Percentiles rank a stretch among this genome's conserved stretches.
phyloP scores from a whole-genome alignment of 2,888 invertebrate genomes.

The Anagyrus pseudococci region DNA sequence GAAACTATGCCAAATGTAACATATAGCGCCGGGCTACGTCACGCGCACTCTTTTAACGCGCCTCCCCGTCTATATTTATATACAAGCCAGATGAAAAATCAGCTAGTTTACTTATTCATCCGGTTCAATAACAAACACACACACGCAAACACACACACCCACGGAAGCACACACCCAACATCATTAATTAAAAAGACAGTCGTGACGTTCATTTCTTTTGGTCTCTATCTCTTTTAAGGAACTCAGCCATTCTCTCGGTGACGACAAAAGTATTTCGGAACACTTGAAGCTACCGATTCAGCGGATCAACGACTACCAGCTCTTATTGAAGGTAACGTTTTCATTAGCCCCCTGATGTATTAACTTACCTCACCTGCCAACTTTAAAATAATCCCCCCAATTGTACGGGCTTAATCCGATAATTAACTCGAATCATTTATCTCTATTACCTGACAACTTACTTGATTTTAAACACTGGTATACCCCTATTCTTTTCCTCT shows the following conservation, averaged over 20 bases:
- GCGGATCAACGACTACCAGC: slow-evolving; percentile 95
- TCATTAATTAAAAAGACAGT: not conserved
- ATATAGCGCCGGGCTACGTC: not conserved
- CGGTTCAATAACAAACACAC: not conserved
- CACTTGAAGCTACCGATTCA: slow-evolving; percentile 93
- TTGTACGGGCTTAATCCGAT: too few species aligned
- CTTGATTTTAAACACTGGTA: too few species aligned
- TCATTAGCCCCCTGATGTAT: too few species aligned
- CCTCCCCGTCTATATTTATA: too few species aligned
- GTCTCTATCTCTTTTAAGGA: slow-evolving; percentile 73
- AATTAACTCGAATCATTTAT: too few species aligned
- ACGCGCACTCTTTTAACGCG: not conserved
- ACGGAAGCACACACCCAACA: not conserved
- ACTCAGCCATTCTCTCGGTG: slow-evolving; percentile 81
- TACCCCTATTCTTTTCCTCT: too few species aligned
- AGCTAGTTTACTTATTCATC: not conserved
- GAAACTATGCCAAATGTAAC: slow-evolving; percentile 32
- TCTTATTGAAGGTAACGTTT: slow-evolving; percentile 82
- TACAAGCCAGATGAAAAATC: not conserved
- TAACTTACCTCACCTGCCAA: too few species aligned
- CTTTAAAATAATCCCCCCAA: too few species aligned
- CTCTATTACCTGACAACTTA: too few species aligned
- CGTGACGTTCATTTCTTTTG: not conserved
- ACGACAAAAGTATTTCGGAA: slow-evolving; percentile 88
- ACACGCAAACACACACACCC: not conserved